A percentile compares a stretch with the other conserved stretches of the same genome.
phyloP scores from a whole-genome alignment of 2,113 vertebrate genomes.

The Struthidea cinerea region DNA sequence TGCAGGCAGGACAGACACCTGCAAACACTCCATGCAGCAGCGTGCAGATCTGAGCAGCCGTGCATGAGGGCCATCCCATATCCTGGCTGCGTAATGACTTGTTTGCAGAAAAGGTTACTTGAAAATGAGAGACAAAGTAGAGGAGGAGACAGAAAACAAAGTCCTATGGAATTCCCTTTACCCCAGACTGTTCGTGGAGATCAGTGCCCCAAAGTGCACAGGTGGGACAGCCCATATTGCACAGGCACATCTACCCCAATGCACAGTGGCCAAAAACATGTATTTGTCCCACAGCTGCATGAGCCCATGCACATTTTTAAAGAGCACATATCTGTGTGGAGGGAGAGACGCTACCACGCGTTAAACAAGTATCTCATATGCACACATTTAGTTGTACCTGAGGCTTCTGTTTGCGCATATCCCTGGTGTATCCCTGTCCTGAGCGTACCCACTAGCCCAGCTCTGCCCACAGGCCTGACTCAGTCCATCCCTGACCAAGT shows the following conservation, averaged over 20 bases:
- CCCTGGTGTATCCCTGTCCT: not conserved
- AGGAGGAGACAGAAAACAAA: not conserved
- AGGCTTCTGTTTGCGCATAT: not conserved
- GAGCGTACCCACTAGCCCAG: not conserved
- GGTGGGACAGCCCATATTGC: not conserved
- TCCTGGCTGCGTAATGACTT: not conserved
- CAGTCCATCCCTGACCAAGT: not conserved
- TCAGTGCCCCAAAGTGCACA: not conserved
- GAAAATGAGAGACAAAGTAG: not conserved
- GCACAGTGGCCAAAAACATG: accelerated
- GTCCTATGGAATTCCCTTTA: not conserved
- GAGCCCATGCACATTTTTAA: not conserved
- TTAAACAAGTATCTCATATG: not conserved
- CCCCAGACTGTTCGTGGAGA: not conserved
- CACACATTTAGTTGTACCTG: not conserved
- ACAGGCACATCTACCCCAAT: accelerated
- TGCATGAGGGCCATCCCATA: not conserved
- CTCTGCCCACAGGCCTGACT: not conserved
- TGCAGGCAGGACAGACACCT: not conserved
- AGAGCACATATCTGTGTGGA: not conserved
- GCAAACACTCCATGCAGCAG: not conserved
- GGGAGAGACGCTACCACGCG: accelerated
- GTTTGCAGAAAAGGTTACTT: not conserved
- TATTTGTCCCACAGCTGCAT: not conserved
- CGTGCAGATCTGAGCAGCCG: accelerated